These are phyloP conservation scores for Helicoverpa armigera DNA, from an alignment of 1,140 invertebrate genomes.

Conservation along the genomic window DNA sequence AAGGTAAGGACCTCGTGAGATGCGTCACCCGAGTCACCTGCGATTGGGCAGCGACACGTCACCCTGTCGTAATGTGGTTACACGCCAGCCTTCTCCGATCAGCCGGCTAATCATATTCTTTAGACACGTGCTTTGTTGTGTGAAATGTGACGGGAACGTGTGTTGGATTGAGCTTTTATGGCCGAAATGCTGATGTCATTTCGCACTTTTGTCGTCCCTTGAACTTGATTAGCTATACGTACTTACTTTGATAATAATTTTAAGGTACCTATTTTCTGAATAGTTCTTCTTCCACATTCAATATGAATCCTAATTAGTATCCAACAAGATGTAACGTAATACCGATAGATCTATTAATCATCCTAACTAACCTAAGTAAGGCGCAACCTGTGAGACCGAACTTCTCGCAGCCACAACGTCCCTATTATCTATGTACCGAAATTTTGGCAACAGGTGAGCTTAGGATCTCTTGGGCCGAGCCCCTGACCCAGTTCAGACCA, in stretches of 20 bases:
- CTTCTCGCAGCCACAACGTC: neutral
- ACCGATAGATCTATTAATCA: neutral
- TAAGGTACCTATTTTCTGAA: too few relatives aligned
- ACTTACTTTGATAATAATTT: too few relatives aligned
- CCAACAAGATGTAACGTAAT: too few relatives aligned
- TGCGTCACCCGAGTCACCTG: constrained; percentile 51
- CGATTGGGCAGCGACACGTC: constrained; percentile 48
- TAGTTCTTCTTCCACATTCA: too few relatives aligned
- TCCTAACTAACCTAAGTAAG: neutral
- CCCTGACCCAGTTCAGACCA: constrained; percentile 44
- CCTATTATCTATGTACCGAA: constrained; percentile 12
- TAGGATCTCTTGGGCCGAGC: constrained; percentile 24
- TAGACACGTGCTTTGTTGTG: neutral
- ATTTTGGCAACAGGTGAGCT: constrained; percentile 39
- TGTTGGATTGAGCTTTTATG: too few relatives aligned
- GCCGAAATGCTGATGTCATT: too few relatives aligned
- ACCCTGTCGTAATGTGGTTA: constrained; percentile 44
- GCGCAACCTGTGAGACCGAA: neutral
- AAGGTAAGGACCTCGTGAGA: constrained; percentile 21
- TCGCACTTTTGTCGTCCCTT: too few relatives aligned
- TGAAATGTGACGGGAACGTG: too few relatives aligned
- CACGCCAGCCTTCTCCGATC: neutral
- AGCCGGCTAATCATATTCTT: neutral
- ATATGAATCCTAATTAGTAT: too few relatives aligned
- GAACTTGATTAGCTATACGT: too few relatives aligned